Evolutionary conservation across 1,140 invertebrate genomes (phyloP).

Genomic region (Heliconius hermathena): DNA sequence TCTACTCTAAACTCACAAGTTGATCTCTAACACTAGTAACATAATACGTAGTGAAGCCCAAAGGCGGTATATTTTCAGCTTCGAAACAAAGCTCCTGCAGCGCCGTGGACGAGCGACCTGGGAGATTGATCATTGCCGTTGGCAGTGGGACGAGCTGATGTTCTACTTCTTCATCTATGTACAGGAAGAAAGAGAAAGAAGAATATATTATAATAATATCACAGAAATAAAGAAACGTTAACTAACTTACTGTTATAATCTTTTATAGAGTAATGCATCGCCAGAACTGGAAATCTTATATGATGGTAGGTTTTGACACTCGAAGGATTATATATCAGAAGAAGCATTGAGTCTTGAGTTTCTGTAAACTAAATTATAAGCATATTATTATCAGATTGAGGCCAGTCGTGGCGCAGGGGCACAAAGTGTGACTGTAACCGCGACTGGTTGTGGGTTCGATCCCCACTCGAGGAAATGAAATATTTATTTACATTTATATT

Average conservation of each 20-base stretch:
- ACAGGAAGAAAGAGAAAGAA: background rate
- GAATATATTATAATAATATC: background rate
- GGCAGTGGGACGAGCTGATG: constrained; percentile 86
- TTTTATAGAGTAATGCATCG: constrained; percentile 83
- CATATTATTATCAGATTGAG: background rate
- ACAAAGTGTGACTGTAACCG: no score
- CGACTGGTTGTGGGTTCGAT: no score
- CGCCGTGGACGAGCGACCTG: constrained; percentile 84
- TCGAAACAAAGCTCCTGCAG: constrained; percentile 86
- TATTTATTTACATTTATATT: no score
- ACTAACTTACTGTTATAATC: constrained; percentile 82
- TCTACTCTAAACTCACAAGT: constrained; percentile 47
- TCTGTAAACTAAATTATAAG: constrained; percentile 58
- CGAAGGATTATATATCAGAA: constrained; percentile 92
- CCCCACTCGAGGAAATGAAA: no score
- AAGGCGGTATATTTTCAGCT: constrained; percentile 83
- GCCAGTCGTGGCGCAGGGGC: no score
- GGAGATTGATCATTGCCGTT: constrained; percentile 82
- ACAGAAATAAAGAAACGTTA: background rate
- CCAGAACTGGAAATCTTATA: constrained; percentile 87
- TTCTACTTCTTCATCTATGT: constrained; percentile 78
- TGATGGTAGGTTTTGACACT: constrained; percentile 85
- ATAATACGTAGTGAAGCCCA: constrained; percentile 86
- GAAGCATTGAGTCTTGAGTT: constrained; percentile 82
- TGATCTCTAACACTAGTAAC: constrained; percentile 71